Percentiles rank a stretch among this genome's conserved stretches.
Conservation (phyloP, 2,888 invertebrate genomes). For the Apamea crenata region DNA sequence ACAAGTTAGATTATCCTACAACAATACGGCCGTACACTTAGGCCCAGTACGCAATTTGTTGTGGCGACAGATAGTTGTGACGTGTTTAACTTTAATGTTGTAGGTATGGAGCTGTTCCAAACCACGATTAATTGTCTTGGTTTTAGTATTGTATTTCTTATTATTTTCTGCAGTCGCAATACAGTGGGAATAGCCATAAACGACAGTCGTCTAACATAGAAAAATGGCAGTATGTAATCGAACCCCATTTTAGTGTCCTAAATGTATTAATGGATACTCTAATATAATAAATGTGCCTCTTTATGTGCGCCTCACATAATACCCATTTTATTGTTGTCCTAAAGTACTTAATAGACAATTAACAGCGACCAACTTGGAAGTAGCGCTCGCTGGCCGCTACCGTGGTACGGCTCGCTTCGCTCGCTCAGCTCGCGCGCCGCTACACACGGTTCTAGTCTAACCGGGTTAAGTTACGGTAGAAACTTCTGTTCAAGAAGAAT, state of each 20-base stretch:
- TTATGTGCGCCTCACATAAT: not conserved
- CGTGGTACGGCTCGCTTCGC: not conserved
- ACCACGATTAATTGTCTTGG: not conserved
- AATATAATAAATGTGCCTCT: not conserved
- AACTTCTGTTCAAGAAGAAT: not conserved
- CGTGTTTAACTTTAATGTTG: not conserved
- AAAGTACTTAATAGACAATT: not conserved
- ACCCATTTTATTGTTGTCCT: not conserved
- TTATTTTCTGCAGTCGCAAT: not conserved
- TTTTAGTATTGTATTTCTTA: not conserved
- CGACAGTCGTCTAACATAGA: not conserved
- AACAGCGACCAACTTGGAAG: not conserved
- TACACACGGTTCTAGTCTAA: too few species aligned
- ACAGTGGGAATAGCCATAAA: not conserved
- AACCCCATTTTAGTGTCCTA: not conserved
- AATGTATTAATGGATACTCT: not conserved
- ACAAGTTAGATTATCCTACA: conserved; percentile 32
- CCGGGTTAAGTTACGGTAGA: not conserved
- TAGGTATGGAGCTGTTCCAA: not conserved
- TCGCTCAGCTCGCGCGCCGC: not conserved
- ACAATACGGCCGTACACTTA: conserved; percentile 23
- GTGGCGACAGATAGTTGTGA: not conserved
- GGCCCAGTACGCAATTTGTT: not conserved
- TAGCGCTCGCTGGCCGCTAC: not conserved
- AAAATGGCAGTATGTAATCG: not conserved